Percentiles rank a stretch among this genome's conserved stretches.
These are phyloP conservation scores for Rallus limicola DNA, from an alignment of 2,113 vertebrate species.

Conservation along the genomic window DNA sequence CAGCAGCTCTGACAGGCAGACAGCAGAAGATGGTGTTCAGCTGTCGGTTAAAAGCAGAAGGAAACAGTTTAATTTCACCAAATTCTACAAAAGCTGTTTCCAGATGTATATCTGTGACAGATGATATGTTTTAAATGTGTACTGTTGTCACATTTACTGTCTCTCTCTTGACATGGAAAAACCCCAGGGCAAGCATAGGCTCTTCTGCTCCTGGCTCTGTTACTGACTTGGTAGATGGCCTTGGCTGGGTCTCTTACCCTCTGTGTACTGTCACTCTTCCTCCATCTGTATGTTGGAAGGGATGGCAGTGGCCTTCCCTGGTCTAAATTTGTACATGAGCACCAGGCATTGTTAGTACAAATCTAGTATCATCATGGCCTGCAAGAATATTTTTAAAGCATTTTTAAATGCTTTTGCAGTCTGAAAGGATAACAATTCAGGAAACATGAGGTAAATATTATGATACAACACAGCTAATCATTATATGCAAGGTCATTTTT, in stretches of 20 bases:
- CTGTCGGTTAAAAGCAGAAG: background rate
- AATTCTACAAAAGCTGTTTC: background rate
- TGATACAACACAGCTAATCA: background rate
- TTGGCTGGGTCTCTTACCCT: background rate
- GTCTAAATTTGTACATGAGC: background rate
- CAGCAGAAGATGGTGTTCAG: background rate
- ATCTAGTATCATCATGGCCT: background rate
- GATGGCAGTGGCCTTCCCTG: background rate
- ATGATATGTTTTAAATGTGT: background rate
- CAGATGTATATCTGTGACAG: background rate
- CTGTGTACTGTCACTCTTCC: background rate
- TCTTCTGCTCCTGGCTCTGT: background rate
- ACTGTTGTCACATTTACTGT: background rate
- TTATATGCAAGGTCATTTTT: background rate
- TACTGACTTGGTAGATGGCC: background rate
- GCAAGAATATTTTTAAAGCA: background rate
- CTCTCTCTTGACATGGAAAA: background rate
- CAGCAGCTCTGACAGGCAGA: background rate
- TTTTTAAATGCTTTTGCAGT: background rate
- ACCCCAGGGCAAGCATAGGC: no score
- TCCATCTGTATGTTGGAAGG: background rate
- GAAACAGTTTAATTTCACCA: background rate
- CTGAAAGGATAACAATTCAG: background rate
- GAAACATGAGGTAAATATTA: background rate
- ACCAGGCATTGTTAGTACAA: background rate